Percentiles rank a stretch among this genome's conserved stretches.
These are phyloP conservation scores for Ammospiza maritima DNA, from an alignment of 2,797 vertebrate genomes.

Conservation along the genomic window DNA sequence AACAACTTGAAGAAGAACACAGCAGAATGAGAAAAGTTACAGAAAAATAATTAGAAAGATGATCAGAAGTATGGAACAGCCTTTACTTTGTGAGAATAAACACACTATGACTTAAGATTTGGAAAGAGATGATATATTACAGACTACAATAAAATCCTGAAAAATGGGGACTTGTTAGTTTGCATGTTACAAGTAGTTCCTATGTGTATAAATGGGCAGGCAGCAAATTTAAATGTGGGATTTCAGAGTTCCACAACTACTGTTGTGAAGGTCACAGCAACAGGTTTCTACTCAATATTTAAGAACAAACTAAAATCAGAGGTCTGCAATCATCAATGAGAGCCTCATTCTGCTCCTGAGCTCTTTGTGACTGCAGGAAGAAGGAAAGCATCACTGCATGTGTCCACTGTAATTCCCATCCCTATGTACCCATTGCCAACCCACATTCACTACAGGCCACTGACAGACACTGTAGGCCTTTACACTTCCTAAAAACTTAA, in stretches of 20 bases:
- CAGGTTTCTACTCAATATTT: neutral
- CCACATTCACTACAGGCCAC: fast-evolving
- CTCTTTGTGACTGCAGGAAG: neutral
- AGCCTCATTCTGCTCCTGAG: neutral
- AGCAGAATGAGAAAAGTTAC: neutral
- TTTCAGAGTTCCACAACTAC: neutral
- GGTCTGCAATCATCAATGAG: neutral
- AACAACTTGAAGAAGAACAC: neutral
- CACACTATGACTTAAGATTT: neutral
- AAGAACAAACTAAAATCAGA: neutral
- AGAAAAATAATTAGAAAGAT: neutral
- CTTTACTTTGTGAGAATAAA: neutral
- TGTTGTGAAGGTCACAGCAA: neutral
- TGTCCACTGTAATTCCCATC: neutral
- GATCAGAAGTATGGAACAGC: neutral
- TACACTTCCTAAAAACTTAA: neutral
- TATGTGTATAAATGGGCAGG: neutral
- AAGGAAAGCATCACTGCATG: neutral
- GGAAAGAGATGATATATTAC: neutral
- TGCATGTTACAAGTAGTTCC: neutral
- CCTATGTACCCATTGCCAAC: neutral
- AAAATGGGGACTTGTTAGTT: neutral
- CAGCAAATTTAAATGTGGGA: neutral
- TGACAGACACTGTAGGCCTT: neutral
- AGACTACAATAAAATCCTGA: neutral